These are phyloP conservation scores for Bombyx mandarina DNA, from an alignment of 1,140 invertebrate genomes.

Conservation along the genomic window DNA sequence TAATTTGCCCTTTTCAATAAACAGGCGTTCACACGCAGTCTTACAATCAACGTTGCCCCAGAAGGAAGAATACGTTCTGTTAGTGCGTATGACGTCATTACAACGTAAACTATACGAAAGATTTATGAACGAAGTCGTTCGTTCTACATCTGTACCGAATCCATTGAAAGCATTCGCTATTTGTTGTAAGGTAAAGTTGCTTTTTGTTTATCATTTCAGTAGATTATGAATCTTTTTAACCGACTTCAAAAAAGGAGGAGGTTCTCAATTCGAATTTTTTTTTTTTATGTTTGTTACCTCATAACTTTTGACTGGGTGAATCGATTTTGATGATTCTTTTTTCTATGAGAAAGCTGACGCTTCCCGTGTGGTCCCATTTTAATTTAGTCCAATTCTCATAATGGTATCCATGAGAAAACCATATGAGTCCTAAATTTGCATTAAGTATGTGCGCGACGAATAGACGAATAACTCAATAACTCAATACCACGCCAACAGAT, in stretches of 20 bases:
- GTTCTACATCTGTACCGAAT: slow-evolving; percentile 90
- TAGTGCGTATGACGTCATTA: slow-evolving; percentile 89
- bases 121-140: slow-evolving; percentile 93
- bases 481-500: too few relatives aligned
- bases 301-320: too few relatives aligned
- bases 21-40: slow-evolving; percentile 88
- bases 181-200: slow-evolving; percentile 89
- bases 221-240: background rate
- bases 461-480: too few relatives aligned
- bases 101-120: slow-evolving; percentile 90
- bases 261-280: too few relatives aligned
- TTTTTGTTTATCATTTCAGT: background rate
- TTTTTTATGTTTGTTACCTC: too few relatives aligned
- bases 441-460: too few relatives aligned
- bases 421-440: too few relatives aligned
- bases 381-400: background rate
- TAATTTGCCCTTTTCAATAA: slow-evolving; percentile 14
- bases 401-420: too few relatives aligned
- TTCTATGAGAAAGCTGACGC: too few relatives aligned
- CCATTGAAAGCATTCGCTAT: slow-evolving; percentile 98
- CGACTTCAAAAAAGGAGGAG: too few relatives aligned
- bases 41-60: slow-evolving; percentile 88
- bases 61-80: slow-evolving; percentile 93
- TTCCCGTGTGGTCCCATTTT: too few relatives aligned
- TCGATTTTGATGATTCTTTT: too few relatives aligned